Conservation (phyloP, 2,888 invertebrate genomes). For the Drosophila tripunctata region DNA sequence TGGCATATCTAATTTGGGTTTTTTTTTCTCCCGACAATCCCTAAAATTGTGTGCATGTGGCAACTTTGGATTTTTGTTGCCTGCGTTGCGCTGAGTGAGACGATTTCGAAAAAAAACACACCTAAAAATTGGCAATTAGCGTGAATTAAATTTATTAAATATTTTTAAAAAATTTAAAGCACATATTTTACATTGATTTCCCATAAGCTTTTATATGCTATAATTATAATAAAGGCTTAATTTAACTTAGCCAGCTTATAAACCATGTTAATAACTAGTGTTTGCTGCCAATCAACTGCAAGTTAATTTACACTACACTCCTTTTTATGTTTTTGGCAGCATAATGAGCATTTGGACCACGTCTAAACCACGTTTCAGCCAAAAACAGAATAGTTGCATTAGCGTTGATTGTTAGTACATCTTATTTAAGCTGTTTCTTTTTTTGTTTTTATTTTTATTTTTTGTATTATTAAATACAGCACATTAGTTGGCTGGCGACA, state of each 20-base stretch:
- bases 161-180: no score
- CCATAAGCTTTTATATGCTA: not conserved
- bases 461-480: conserved; percentile 36
- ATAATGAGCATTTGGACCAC: conserved; percentile 45
- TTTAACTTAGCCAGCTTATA: not conserved
- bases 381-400: conserved; percentile 66
- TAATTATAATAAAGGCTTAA: not conserved
- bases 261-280: conserved; percentile 22
- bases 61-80: not conserved
- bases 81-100: not conserved
- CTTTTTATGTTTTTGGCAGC: conserved; percentile 49
- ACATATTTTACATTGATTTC: no score
- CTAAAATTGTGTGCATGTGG: not conserved
- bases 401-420: conserved; percentile 75
- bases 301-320: conserved; percentile 63
- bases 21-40: conserved; percentile 8
- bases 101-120: conserved; percentile 2
- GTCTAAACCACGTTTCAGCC: conserved; percentile 1
- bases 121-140: no score
- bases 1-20: conserved; percentile 10
- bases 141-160: no score
- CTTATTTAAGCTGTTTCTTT: conserved; percentile 75
- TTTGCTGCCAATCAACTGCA: conserved; percentile 46
- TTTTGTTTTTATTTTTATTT: conserved; percentile 21
- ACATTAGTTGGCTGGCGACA: conserved; percentile 29